These are phyloP conservation scores for Empis livida DNA, from an alignment of 2,888 invertebrate species.

Conservation along the genomic window DNA sequence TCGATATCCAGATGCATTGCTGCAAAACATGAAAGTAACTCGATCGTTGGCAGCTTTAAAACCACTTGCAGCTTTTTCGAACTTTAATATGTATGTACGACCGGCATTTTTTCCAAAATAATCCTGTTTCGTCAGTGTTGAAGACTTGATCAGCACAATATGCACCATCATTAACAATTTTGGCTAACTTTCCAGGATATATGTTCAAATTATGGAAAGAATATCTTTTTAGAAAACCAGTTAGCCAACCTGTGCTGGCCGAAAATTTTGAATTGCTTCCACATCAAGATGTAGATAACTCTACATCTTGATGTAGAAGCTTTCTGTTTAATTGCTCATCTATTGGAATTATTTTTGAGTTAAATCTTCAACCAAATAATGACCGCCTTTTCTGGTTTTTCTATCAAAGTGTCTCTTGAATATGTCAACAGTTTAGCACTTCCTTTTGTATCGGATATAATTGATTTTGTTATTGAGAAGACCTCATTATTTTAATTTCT, in stretches of 20 bases:
- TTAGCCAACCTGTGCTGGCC: constrained; percentile 5
- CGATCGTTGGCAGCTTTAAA: constrained; percentile 16
- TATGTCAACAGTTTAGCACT: constrained; percentile 6
- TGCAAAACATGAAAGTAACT: constrained; percentile 18
- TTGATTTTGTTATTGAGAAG: constrained; percentile 1
- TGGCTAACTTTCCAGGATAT: constrained; percentile 5
- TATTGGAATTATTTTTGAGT: constrained; percentile 3
- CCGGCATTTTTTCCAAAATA: constrained; percentile 24
- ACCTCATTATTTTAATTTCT: constrained; percentile 10
- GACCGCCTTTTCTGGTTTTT: constrained; percentile 3
- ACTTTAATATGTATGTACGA: constrained; percentile 18
- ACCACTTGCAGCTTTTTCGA: constrained; percentile 8
- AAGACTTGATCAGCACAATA: constrained; percentile 15
- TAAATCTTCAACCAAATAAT: constrained; percentile 4
- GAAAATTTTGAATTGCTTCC: constrained; percentile 6
- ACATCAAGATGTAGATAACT: constrained; percentile 7
- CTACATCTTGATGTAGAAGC: constrained; percentile 5
- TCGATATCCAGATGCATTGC: constrained; percentile 14
- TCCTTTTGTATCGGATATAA: constrained; percentile 6
- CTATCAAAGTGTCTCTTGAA: constrained; percentile 5
- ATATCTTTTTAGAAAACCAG: constrained; percentile 6
- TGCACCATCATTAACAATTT: constrained; percentile 13
- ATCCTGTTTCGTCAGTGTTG: constrained; percentile 15
- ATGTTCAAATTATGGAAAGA: constrained; percentile 6
- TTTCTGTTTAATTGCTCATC: constrained; percentile 6